Conservation (phyloP, 2,797 vertebrate genomes). For the Acipenser oxyrinchus region DNA sequence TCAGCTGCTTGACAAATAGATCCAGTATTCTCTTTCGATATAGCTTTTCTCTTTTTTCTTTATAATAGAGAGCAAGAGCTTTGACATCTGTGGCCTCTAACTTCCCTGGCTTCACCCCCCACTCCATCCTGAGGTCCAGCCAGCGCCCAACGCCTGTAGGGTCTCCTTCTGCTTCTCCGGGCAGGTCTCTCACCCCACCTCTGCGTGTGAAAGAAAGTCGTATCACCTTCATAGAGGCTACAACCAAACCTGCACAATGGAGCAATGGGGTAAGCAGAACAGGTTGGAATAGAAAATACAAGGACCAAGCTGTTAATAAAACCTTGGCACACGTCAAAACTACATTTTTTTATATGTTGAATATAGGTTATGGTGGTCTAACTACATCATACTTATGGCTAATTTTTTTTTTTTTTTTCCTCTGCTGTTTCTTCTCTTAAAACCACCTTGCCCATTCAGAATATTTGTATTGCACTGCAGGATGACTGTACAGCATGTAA, state of each 20-base stretch:
- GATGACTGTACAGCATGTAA: too few species aligned
- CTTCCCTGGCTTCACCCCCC: constrained; percentile 80
- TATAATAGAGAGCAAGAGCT: constrained; percentile 75
- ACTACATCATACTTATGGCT: too few species aligned
- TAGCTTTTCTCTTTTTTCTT: constrained; percentile 19
- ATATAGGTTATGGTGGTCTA: too few species aligned
- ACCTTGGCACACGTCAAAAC: too few species aligned
- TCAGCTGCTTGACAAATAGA: not conserved
- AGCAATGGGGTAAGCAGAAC: constrained; percentile 62
- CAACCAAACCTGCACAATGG: constrained; percentile 54
- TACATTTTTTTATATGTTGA: too few species aligned
- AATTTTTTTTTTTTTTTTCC: too few species aligned
- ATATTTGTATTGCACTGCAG: too few species aligned
- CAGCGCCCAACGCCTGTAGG: constrained; percentile 76
- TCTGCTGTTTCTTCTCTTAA: too few species aligned
- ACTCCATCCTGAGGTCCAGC: constrained; percentile 86
- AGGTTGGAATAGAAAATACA: too few species aligned
- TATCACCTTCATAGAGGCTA: constrained; percentile 77
- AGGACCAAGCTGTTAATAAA: too few species aligned
- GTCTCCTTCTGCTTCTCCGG: constrained; percentile 82
- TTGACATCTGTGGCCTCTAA: constrained; percentile 66
- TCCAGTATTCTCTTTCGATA: too few species aligned
- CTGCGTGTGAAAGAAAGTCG: constrained; percentile 74
- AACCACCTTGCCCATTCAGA: too few species aligned
- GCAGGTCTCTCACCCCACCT: constrained; percentile 77